Evolutionary conservation across 2,113 vertebrate species (phyloP).

Genomic region (Pachycephala philippinensis): DNA sequence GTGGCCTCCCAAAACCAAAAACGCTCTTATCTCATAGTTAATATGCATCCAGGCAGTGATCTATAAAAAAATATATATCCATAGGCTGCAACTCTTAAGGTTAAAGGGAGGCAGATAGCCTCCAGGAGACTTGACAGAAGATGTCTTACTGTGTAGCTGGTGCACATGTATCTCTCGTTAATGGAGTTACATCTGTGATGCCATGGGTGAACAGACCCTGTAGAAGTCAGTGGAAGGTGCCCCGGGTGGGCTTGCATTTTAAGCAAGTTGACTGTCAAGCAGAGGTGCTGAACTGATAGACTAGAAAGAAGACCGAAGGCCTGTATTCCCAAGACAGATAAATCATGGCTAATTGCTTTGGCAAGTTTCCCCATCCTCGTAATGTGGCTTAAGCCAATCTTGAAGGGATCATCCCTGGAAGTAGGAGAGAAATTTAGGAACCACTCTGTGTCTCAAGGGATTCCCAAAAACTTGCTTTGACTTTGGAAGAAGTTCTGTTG

Average conservation of each 20-base stretch:
- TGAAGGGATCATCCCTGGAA: not conserved
- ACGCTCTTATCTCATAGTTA: not conserved
- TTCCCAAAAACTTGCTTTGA: not conserved
- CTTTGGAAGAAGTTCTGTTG: not conserved
- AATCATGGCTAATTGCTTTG: not conserved
- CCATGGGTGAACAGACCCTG: not conserved
- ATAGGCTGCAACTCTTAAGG: constrained; percentile 5
- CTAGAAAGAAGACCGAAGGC: not conserved
- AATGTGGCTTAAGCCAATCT: not conserved
- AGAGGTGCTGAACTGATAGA: constrained; percentile 35
- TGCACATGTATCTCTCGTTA: not conserved
- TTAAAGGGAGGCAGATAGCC: not conserved
- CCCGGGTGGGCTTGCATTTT: not conserved
- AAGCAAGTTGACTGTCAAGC: not conserved
- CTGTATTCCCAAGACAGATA: not conserved
- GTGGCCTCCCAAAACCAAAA: not conserved
- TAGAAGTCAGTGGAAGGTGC: not conserved
- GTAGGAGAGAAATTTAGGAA: not conserved
- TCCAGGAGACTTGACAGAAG: not conserved
- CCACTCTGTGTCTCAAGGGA: fast-evolving
- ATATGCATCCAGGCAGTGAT: not conserved
- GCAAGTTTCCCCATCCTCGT: not conserved
- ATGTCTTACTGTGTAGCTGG: not conserved
- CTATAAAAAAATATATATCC: not conserved
- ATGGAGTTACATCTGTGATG: not conserved